Conservation (phyloP, 2,888 invertebrate species). For the Disparrhopalites patrizii region DNA sequence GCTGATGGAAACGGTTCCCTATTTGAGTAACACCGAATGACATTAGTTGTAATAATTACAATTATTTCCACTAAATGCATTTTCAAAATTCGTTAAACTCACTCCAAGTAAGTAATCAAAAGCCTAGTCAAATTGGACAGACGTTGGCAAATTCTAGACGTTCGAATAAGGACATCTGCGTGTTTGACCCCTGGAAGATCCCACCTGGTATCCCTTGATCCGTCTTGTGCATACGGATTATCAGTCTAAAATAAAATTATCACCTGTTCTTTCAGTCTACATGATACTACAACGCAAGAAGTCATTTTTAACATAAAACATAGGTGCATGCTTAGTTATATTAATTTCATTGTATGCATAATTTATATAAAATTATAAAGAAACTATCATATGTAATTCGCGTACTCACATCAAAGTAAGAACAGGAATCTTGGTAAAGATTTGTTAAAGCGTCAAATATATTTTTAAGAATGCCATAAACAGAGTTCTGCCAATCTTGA, state of each 20-base stretch:
- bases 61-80: neutral
- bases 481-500: slow-evolving; percentile 39
- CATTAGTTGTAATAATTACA: slow-evolving; percentile 2
- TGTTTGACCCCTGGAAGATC: neutral
- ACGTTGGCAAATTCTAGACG: neutral
- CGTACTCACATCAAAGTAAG: slow-evolving; percentile 35
- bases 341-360: neutral
- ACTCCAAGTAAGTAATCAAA: slow-evolving; percentile 5
- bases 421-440: slow-evolving; percentile 34
- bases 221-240: slow-evolving; percentile 16
- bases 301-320: too few species aligned
- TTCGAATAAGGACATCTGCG: slow-evolving; percentile 7
- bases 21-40: slow-evolving; percentile 9
- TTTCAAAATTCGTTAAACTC: neutral
- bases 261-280: neutral
- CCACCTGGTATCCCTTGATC: neutral
- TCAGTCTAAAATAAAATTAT: neutral
- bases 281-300: neutral
- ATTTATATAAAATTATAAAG: neutral
- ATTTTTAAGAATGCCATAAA: slow-evolving; percentile 30
- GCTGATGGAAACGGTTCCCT: slow-evolving; percentile 41
- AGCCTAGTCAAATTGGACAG: neutral
- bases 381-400: too few species aligned
- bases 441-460: slow-evolving; percentile 29
- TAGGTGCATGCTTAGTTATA: neutral